Evolutionary conservation across 64 coral and sea anemone genomes (phyloP).

Genomic region (Astreopora myriophthalma): DNA sequence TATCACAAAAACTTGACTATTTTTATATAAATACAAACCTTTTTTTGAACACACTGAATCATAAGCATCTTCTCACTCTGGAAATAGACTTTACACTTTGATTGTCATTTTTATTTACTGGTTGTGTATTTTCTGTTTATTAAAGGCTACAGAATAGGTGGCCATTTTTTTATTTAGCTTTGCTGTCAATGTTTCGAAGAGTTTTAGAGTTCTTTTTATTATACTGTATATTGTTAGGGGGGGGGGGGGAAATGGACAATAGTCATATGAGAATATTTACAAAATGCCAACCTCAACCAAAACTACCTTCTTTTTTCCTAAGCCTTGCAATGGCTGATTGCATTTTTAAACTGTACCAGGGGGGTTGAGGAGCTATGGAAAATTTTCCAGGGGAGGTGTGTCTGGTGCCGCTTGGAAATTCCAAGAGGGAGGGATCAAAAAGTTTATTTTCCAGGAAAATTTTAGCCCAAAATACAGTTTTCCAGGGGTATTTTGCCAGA

Average conservation of each 20-base stretch:
- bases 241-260: slow-evolving; percentile 14
- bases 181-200: slow-evolving; percentile 8
- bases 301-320: slow-evolving; percentile 45
- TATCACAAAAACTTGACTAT: slow-evolving; percentile 44
- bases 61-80: slow-evolving; percentile 54
- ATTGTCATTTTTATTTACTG: slow-evolving; percentile 58
- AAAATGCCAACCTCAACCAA: slow-evolving; percentile 60
- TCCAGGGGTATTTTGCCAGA: slow-evolving; percentile 63
- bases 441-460: slow-evolving; percentile 60
- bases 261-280: slow-evolving; percentile 53
- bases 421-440: slow-evolving; percentile 45
- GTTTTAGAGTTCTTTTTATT: slow-evolving; percentile 52
- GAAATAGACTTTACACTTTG: slow-evolving; percentile 54
- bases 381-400: slow-evolving; percentile 16
- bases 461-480: slow-evolving; percentile 41
- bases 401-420: slow-evolving; percentile 49
- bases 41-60: slow-evolving; percentile 52
- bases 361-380: slow-evolving; percentile 45
- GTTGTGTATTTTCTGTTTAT: slow-evolving; percentile 57
- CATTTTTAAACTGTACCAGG: slow-evolving; percentile 58
- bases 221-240: slow-evolving; percentile 12
- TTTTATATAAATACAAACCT: slow-evolving; percentile 25
- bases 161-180: neutral
- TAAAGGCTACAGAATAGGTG: slow-evolving; percentile 4
- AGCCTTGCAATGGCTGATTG: slow-evolving; percentile 48